Base-by-base conservation (phyloP, 2,888 invertebrate species). In the Saturnia pavonia region DNA sequence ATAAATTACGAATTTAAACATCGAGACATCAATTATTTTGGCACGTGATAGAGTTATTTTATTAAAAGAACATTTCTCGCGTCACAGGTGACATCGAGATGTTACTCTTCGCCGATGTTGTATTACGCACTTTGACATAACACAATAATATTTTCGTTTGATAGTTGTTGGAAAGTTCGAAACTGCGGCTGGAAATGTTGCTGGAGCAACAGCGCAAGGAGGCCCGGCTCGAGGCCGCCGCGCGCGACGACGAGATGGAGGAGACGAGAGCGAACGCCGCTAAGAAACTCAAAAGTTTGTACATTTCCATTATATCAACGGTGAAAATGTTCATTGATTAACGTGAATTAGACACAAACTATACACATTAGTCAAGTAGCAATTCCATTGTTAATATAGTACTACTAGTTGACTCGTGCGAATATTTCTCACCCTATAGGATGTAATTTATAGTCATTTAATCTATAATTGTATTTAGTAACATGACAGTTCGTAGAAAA, bases 241-340 rank as follows among this genome's bases (percentile, higher is more conserved):
- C 97, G 78, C 95, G 98, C 9, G 99, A 99, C 79, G 98, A 98
- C 78, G 99, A 99, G 87, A 93, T 99, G 85, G 99, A 99, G 85
- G 99, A 99, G 81, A 96, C 97, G 45, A 95, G 99, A 22, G 97
- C 97, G 74, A 97, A 97, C 82, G 96, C 98, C 7, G 97, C 98
- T 85, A 99, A 99, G 92, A 99, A 98, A 91, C 96, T 98, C 27
- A 98, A 98, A 94, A 96, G 96, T 96, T 78, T 85, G 88, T 75
- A n/a, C 9, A 25, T 57, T 25, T 12, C 12, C 14, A 6, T 48
- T 48, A 48, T 34, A 34, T 34, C n/a, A n/a, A n/a, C n/a, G n/a
- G n/a, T n/a, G n/a, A n/a, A n/a, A n/a, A n/a, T n/a, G n/a, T n/a
- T n/a, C n/a, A n/a, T n/a, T n/a, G n/a, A n/a, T n/a, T n/a, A n/a